Percentiles rank a stretch among this genome's conserved stretches.
These are phyloP conservation scores for Butastur rufipennis DNA, from an alignment of 2,113 vertebrate species.

Conservation along the genomic window DNA sequence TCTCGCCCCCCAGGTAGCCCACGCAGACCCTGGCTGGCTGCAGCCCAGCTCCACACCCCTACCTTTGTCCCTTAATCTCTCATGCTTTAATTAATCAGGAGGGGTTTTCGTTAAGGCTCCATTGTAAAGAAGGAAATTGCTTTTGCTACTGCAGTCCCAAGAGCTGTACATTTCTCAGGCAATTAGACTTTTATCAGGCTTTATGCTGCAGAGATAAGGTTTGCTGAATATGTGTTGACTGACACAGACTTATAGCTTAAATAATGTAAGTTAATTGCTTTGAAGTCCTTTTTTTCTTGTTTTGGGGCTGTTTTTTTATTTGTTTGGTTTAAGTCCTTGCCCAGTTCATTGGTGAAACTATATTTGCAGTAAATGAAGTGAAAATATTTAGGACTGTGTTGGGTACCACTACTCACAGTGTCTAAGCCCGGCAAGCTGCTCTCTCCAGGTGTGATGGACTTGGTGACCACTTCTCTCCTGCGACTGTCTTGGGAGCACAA, in stretches of 20 bases:
- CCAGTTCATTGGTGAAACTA: neutral
- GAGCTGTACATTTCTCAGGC: neutral
- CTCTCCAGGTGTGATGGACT: fast-evolving
- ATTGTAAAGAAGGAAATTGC: constrained; percentile 5
- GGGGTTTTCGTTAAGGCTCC: neutral
- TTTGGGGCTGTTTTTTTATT: neutral
- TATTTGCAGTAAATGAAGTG: neutral
- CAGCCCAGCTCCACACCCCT: neutral
- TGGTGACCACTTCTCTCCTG: neutral
- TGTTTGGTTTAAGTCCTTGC: neutral
- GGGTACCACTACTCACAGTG: neutral
- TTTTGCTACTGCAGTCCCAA: neutral
- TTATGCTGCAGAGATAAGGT: neutral
- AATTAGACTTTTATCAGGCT: constrained; percentile 1
- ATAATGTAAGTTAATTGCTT: neutral
- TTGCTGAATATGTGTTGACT: neutral
- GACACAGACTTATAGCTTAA: neutral
- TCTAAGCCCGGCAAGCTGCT: neutral
- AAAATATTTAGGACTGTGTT: neutral
- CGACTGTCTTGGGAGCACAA: neutral
- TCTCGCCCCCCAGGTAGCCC: neutral
- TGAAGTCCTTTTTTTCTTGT: neutral
- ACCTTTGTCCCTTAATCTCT: neutral
- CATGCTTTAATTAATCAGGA: neutral
- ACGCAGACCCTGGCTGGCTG: fast-evolving